These are phyloP conservation scores for Atethmia centrago DNA, from an alignment of 2,888 invertebrate species.

Conservation along the genomic window DNA sequence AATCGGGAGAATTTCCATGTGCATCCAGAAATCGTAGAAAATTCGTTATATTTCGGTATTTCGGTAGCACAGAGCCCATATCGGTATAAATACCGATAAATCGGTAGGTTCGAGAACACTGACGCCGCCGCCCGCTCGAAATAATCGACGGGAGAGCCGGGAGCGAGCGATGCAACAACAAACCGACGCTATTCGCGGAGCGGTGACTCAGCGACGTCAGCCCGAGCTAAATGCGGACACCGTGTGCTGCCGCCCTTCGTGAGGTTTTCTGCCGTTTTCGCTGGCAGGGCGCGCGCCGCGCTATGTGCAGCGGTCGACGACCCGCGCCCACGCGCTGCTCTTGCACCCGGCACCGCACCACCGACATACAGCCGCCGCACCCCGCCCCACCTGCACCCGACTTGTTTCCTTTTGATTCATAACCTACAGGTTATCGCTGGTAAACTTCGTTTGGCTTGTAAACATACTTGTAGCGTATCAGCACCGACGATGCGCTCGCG, in stretches of 20 bases:
- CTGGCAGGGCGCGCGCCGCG: slow-evolving; percentile 83
- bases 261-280: slow-evolving; percentile 88
- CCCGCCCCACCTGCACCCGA: slow-evolving; percentile 49
- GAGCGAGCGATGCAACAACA: slow-evolving; percentile 89
- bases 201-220: slow-evolving; percentile 89
- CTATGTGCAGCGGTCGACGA: slow-evolving; percentile 87
- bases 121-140: slow-evolving; percentile 82
- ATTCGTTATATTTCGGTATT: too few species aligned
- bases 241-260: slow-evolving; percentile 89
- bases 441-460: slow-evolving; percentile 63
- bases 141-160: slow-evolving; percentile 87
- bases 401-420: slow-evolving; percentile 54
- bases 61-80: too few species aligned
- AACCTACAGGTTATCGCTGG: slow-evolving; percentile 55
- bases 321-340: slow-evolving; percentile 84
- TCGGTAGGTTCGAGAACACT: too few species aligned
- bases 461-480: slow-evolving; percentile 59
- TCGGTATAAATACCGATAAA: too few species aligned
- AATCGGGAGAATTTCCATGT: too few species aligned
- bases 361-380: slow-evolving; percentile 44
- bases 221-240: slow-evolving; percentile 89
- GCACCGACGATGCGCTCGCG: slow-evolving; percentile 52
- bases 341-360: slow-evolving; percentile 82
- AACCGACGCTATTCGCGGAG: slow-evolving; percentile 88
- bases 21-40: too few species aligned